These are phyloP conservation scores for Bombyx mandarina DNA, from an alignment of 1,140 invertebrate species.

Conservation along the genomic window DNA sequence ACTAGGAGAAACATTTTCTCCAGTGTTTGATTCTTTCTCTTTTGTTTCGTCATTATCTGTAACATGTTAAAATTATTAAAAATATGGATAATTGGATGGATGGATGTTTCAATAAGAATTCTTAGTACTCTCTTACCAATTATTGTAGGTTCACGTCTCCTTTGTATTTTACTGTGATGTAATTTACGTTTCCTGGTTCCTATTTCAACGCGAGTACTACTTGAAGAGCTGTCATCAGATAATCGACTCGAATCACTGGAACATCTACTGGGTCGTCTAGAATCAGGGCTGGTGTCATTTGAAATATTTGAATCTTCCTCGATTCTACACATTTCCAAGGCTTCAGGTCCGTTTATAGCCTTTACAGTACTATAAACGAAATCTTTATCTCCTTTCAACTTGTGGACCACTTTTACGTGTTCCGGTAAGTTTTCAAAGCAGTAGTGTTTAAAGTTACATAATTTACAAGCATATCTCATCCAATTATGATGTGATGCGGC, in stretches of 20 bases:
- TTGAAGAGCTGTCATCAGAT: slow-evolving; percentile 57
- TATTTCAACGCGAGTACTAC: slow-evolving; percentile 36
- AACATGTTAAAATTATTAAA: slow-evolving; percentile 17
- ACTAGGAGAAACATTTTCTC: slow-evolving; percentile 29
- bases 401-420: slow-evolving; percentile 70
- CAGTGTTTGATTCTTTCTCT: slow-evolving; percentile 1
- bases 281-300: slow-evolving; percentile 37
- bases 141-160: slow-evolving; percentile 28
- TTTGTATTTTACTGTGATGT: slow-evolving; percentile 32
- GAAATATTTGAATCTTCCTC: slow-evolving; percentile 28
- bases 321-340: slow-evolving; percentile 34
- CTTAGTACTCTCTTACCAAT: slow-evolving; percentile 25
- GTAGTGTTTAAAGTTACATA: slow-evolving; percentile 73
- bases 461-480: slow-evolving; percentile 71
- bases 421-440: slow-evolving; percentile 70
- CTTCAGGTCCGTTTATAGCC: slow-evolving; percentile 51
- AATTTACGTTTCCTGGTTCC: slow-evolving; percentile 49
- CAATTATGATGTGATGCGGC: slow-evolving; percentile 72
- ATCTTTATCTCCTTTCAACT: slow-evolving; percentile 56
- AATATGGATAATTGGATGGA: too few species aligned
- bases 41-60: slow-evolving; percentile 28
- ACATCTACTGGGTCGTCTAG: slow-evolving; percentile 51
- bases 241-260: slow-evolving; percentile 58
- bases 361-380: slow-evolving; percentile 60
- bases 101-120: neutral